Evolutionary conservation across 2,797 vertebrate genomes (phyloP), one percentile per base, ranked within the genome.

Genomic region (Vespertilio murinus): DNA sequence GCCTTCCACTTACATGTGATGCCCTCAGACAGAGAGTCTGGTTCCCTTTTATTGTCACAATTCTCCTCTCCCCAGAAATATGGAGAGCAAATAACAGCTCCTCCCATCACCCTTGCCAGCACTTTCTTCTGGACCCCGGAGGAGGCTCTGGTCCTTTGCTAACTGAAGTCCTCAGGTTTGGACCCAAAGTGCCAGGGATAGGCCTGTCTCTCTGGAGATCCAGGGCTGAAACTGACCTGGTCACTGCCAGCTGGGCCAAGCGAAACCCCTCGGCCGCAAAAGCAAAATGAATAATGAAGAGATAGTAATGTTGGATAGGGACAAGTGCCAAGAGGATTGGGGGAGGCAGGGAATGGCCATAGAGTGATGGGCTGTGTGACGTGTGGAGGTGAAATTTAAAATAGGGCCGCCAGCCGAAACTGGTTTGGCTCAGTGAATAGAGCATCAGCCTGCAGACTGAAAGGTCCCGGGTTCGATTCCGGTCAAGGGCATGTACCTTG

Each of bases 381-480:
- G 13, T 42, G 64, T 42, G 64, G 87, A 33, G 22, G 28, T 64
- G 42, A 75, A 49, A 35, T 75, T 49, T 77, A 77, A 88, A 64
- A 49, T 5, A 14, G 5, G 0, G 6, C 35, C 38, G 13, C 42
- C 10, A n/a, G n/a, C n/a, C n/a, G n/a, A n/a, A n/a, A n/a, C n/a
- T n/a, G n/a, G n/a, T n/a, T n/a, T n/a, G n/a, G n/a, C n/a, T n/a
- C n/a, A n/a, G n/a, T n/a, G n/a, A n/a, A n/a, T n/a, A n/a, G n/a
- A n/a, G n/a, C n/a, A n/a, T n/a, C n/a, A n/a, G n/a, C n/a, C n/a
- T n/a, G n/a, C n/a, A n/a, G n/a, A n/a, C n/a, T n/a, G n/a, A n/a
- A n/a, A n/a, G n/a, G n/a, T n/a, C n/a, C n/a, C n/a, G n/a, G n/a
- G n/a, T n/a, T n/a, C n/a, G n/a, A n/a, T n/a, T n/a, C n/a, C n/a